Percentiles rank a stretch among this genome's conserved stretches.
phyloP scores from a whole-genome alignment of 1,140 invertebrate species.

The Anastrepha ludens region DNA sequence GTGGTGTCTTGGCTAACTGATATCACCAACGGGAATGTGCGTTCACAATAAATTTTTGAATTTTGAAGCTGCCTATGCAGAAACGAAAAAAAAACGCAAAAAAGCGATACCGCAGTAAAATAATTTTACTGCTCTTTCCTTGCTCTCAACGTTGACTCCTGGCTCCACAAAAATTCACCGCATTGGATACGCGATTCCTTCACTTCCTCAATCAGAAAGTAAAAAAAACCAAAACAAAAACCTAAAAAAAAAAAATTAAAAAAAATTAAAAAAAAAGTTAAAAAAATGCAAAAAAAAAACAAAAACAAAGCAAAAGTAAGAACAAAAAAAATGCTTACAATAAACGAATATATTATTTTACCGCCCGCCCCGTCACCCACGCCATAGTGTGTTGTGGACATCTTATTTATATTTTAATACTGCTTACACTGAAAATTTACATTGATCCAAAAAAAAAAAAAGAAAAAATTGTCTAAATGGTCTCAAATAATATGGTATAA shows the following conservation, averaged over 20 bases:
- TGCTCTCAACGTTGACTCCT: slow-evolving; percentile 38
- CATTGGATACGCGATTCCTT: neutral
- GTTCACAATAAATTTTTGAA: slow-evolving; percentile 47
- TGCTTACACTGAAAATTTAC: neutral
- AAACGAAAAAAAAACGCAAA: neutral
- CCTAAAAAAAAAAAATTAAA: neutral
- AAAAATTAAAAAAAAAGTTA: neutral
- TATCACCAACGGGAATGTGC: neutral
- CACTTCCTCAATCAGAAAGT: neutral
- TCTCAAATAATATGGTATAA: neutral
- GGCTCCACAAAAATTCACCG: slow-evolving; percentile 19
- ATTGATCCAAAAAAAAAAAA: neutral
- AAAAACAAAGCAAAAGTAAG: neutral
- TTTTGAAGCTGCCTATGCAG: slow-evolving; percentile 4
- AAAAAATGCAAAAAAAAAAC: neutral
- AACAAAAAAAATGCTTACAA: too few relatives aligned
- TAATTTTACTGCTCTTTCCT: slow-evolving; percentile 34
- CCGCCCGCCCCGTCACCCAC: neutral
- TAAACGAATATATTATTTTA: neutral
- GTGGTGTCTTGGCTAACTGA: neutral
- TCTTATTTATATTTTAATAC: neutral
- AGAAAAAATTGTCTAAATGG: neutral
- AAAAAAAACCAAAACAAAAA: neutral
- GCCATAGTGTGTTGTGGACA: neutral
- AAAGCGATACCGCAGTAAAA: neutral